Base-by-base conservation (phyloP, 2,113 vertebrate species). In the Podilymbus podiceps region DNA sequence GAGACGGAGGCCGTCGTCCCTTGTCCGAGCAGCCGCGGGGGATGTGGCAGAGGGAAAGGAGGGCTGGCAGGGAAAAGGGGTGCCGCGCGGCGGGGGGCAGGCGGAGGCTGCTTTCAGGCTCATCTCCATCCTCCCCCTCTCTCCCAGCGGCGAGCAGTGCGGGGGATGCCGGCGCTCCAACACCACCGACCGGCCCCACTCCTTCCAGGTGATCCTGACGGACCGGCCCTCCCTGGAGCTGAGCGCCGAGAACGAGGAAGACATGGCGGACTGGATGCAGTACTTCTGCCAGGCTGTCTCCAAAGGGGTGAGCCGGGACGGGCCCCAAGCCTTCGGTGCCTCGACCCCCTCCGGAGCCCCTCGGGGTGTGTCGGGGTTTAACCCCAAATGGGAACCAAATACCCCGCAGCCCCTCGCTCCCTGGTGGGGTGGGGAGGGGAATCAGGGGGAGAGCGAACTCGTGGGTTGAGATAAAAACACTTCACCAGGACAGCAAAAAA, bases 231-330 rank as follows among this genome's bases (percentile, higher is more conserved):
- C 99, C n/a, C 98, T 99, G 97, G 99, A 99, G 98, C 98, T 99
- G 74, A 99, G 99, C 0, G 99, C 99, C 0, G 98, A 98, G 14
- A 98, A 98, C 1, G 99, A 99, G 97, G 98, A 98, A n/a, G 99
- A 99, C 76, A 99, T 99, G 99, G 99, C 99, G 0, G 99, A 99
- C 49, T 99, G 99, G 99, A 99, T 99, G 99, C 99, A 99, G 97
- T 97, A 98, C 90, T 98, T 99, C 72, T 99, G 99, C 97, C 99
- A 99, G 97, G 99, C 99, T 0, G 99, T 99, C 88, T 99, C 99
- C 84, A 99, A 99, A 96, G 99, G 99, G 98, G 99, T 99, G 94
- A 98, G 98, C 55, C 1, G 7, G 67, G 35, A 80, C 27, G 22
- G 74, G 14, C 40, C 40, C 25, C 55, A 40, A 8, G 6, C 14